Percentiles rank a stretch among this genome's conserved stretches.
Conservation (phyloP, 2,113 vertebrate species). For the Guaruba guarouba region DNA sequence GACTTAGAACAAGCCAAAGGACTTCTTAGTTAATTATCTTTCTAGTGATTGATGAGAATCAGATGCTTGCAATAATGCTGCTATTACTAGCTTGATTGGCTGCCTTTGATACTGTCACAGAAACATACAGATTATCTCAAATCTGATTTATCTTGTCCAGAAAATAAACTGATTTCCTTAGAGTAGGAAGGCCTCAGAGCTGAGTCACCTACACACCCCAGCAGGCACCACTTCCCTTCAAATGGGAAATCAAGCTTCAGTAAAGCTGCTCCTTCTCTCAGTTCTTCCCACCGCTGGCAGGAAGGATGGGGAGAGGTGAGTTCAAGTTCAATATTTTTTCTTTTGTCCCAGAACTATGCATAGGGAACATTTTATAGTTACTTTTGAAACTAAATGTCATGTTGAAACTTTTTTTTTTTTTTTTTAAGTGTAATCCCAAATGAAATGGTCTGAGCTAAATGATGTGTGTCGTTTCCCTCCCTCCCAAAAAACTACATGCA, state of each 20-base stretch:
- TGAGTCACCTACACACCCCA: conserved; percentile 47
- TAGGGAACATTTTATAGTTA: background rate
- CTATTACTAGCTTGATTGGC: conserved; percentile 30
- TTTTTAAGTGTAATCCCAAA: background rate
- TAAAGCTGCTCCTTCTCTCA: background rate
- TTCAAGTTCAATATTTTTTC: background rate
- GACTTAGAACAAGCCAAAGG: background rate
- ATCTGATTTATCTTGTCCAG: conserved; percentile 42
- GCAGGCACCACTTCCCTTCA: conserved; percentile 34
- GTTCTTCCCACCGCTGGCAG: background rate
- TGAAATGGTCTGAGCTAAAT: background rate
- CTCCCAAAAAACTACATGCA: background rate
- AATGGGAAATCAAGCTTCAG: background rate
- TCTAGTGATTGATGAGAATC: conserved; percentile 32
- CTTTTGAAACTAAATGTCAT: background rate
- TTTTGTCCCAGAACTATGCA: background rate
- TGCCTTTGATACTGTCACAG: conserved; percentile 16
- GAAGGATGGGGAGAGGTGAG: background rate
- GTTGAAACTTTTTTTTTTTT: background rate
- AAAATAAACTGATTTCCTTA: conserved; percentile 38
- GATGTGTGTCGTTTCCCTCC: background rate
- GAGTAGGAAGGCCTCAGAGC: conserved; percentile 1
- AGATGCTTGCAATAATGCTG: background rate
- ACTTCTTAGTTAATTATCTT: background rate
- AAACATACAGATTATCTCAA: conserved; percentile 22